Evolutionary conservation across 1,140 invertebrate genomes (phyloP).

Genomic region (Drosophila fuyamai): DNA sequence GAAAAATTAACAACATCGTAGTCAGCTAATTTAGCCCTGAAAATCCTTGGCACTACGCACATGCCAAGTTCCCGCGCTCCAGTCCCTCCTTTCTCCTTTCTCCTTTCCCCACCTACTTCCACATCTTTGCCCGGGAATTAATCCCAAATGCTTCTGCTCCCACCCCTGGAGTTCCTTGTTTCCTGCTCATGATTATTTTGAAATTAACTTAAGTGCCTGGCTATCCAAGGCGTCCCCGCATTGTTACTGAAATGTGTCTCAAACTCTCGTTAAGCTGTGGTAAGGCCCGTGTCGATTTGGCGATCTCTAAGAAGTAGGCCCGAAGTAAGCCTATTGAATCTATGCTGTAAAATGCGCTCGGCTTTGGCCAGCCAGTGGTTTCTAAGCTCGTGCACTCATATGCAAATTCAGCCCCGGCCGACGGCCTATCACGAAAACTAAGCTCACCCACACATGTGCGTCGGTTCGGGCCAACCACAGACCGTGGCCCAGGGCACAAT

Average conservation of each 20-base stretch:
- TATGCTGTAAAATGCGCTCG: not conserved
- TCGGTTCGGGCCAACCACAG: slow-evolving; percentile 40
- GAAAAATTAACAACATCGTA: slow-evolving; percentile 75
- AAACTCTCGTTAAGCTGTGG: not conserved
- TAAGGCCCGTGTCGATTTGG: no score
- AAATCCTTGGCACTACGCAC: slow-evolving; percentile 45
- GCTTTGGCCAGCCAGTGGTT: slow-evolving; percentile 17
- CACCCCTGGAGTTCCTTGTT: slow-evolving; percentile 15
- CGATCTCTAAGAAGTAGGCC: not conserved
- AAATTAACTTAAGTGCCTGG: slow-evolving; percentile 78
- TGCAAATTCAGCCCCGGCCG: slow-evolving; percentile 66
- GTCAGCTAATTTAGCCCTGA: slow-evolving; percentile 78
- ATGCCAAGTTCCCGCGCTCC: slow-evolving; percentile 13
- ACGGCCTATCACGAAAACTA: slow-evolving; percentile 71
- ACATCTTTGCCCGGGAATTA: slow-evolving; percentile 19
- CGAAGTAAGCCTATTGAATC: slow-evolving; percentile 5
- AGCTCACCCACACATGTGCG: slow-evolving; percentile 55
- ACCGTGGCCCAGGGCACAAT: not conserved
- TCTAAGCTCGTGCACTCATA: slow-evolving; percentile 56
- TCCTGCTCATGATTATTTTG: slow-evolving; percentile 75
- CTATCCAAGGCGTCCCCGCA: not conserved
- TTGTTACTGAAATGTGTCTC: not conserved
- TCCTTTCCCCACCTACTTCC: not conserved
- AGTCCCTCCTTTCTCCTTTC: not conserved
- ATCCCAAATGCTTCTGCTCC: slow-evolving; percentile 2